These are phyloP conservation scores for Trissolcus japonicus DNA, from an alignment of 2,888 invertebrate species.

Conservation along the genomic window DNA sequence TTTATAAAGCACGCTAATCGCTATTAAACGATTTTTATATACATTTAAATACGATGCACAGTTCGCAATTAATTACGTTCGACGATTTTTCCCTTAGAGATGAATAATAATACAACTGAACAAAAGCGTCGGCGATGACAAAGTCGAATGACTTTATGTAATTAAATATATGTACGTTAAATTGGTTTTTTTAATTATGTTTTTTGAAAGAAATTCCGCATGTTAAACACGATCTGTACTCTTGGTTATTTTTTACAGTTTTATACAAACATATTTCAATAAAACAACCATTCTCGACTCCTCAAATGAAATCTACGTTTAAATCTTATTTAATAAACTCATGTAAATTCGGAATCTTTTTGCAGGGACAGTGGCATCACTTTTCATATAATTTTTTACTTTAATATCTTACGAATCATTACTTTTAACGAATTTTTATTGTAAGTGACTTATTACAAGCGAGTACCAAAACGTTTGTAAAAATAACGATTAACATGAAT, in stretches of 20 bases:
- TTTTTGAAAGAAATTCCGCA: background rate
- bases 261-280: background rate
- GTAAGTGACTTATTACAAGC: background rate
- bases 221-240: background rate
- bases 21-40: slow-evolving; percentile 53
- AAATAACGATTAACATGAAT: slow-evolving; percentile 23
- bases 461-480: slow-evolving; percentile 13
- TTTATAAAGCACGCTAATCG: slow-evolving; percentile 43
- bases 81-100: slow-evolving; percentile 32
- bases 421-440: slow-evolving; percentile 16
- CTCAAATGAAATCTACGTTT: background rate
- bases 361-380: slow-evolving; percentile 63
- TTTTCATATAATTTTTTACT: slow-evolving; percentile 55
- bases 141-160: slow-evolving; percentile 18
- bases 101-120: slow-evolving; percentile 16
- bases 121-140: background rate
- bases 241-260: slow-evolving; percentile 3
- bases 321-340: slow-evolving; percentile 19
- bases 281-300: background rate
- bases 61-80: slow-evolving; percentile 40
- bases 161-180: no score
- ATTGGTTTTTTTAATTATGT: background rate
- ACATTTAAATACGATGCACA: slow-evolving; percentile 46
- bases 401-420: slow-evolving; percentile 27
- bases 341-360: slow-evolving; percentile 37